Percentiles rank a stretch among this genome's conserved stretches.
Evolutionary conservation across 2,888 invertebrate genomes (phyloP).

Genomic region (Allolobophora icterica): DNA sequence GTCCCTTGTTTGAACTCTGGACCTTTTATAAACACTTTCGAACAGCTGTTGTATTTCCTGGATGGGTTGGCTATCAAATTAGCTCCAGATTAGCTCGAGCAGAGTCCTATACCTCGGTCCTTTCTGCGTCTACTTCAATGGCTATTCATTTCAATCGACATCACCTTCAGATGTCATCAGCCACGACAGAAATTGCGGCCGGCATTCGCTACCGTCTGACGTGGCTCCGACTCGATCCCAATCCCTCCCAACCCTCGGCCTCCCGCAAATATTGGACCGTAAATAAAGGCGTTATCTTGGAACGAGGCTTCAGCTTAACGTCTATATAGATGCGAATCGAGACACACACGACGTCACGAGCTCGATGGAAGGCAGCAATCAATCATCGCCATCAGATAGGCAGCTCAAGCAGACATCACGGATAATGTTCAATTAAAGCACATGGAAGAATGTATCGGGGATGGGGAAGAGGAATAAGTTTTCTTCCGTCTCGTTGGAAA

Average conservation of each 20-base stretch:
- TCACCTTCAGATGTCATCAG: background rate
- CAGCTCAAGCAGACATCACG: background rate
- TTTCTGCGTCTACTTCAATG: background rate
- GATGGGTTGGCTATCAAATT: background rate
- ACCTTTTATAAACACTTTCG: background rate
- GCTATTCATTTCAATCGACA: background rate
- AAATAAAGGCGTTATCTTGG: constrained; percentile 17
- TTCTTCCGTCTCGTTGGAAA: background rate
- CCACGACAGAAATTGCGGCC: background rate
- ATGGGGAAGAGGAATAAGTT: background rate
- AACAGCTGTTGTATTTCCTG: background rate
- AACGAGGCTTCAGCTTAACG: constrained; percentile 6
- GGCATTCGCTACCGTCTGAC: background rate
- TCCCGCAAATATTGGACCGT: constrained; percentile 6
- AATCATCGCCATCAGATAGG: background rate
- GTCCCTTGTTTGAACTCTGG: background rate
- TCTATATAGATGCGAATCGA: background rate
- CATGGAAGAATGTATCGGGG: background rate
- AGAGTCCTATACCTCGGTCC: background rate
- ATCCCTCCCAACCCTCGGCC: background rate
- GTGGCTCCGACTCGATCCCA: background rate
- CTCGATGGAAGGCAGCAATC: background rate
- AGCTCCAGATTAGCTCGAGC: background rate
- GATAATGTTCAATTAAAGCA: background rate
- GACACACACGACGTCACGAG: background rate